A percentile compares a stretch with the other conserved stretches of the same genome.
Evolutionary conservation across 2,888 invertebrate species (phyloP).

Genomic region (Tolmerus cingulatus): DNA sequence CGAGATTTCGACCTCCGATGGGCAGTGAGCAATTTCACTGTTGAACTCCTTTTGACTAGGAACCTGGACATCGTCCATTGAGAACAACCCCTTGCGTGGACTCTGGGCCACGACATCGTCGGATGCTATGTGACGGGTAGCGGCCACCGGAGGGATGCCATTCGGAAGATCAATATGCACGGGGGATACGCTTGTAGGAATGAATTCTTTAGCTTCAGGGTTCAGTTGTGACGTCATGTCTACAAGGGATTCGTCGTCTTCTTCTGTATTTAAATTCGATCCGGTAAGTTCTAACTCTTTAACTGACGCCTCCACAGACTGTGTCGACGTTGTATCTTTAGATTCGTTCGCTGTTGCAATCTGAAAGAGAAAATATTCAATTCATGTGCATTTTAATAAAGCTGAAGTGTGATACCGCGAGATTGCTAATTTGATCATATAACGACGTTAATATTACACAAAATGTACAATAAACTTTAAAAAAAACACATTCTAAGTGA

Average conservation of each 20-base stretch:
- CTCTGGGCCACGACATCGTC: conserved; percentile 72
- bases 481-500: conserved; percentile 6
- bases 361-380: conserved; percentile 25
- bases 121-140: conserved; percentile 16
- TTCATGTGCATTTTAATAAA: neutral
- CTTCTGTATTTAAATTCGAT: neutral
- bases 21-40: conserved; percentile 58
- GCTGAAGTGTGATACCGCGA: neutral
- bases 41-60: conserved; percentile 60
- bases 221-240: conserved; percentile 81
- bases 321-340: neutral
- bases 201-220: conserved; percentile 86
- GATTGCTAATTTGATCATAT: conserved; percentile 10
- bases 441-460: neutral
- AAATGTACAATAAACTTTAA: conserved; percentile 4
- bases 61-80: conserved; percentile 59
- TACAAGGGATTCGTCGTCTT: conserved; percentile 53
- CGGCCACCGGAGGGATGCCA: conserved; percentile 3
- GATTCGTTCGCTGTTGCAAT: conserved; percentile 13
- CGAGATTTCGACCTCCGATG: conserved; percentile 55
- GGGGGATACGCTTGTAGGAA: conserved; percentile 71
- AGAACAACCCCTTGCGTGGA: conserved; percentile 70
- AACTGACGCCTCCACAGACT: neutral
- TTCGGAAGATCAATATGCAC: neutral
- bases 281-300: conserved; percentile 20